These are phyloP conservation scores for Apteryx mantelli DNA, from an alignment of 2,113 vertebrate genomes.

Conservation along the genomic window DNA sequence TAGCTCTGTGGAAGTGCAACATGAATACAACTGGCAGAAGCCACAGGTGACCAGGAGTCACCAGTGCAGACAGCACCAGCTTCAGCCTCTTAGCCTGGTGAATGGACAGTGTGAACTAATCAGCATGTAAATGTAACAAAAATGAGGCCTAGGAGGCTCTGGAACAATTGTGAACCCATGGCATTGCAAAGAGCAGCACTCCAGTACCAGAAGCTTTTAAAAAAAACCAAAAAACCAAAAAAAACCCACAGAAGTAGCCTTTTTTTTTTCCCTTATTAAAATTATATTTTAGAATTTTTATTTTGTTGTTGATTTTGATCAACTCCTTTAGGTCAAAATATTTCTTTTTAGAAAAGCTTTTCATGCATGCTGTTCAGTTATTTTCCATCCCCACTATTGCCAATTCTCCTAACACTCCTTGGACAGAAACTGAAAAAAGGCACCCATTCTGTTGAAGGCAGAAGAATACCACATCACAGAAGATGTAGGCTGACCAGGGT, in stretches of 20 bases:
- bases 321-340: background rate
- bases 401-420: background rate
- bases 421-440: background rate
- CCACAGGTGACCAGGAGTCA: no score
- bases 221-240: no score
- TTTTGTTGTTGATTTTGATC: background rate
- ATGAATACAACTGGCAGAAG: background rate
- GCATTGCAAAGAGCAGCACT: background rate
- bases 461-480: background rate
- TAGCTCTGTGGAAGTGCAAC: background rate
- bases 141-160: no score
- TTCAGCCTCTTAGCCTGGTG: background rate
- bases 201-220: background rate
- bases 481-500: background rate
- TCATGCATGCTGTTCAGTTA: background rate
- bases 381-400: background rate
- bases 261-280: background rate
- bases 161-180: background rate
- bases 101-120: background rate
- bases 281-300: background rate
- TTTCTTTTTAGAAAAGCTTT: background rate
- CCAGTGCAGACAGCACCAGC: rapidly evolving
- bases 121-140: no score
- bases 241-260: no score
- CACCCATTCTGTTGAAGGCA: background rate